phyloP scores from a whole-genome alignment of 2,797 vertebrate species.

The Eptatretus atami region DNA sequence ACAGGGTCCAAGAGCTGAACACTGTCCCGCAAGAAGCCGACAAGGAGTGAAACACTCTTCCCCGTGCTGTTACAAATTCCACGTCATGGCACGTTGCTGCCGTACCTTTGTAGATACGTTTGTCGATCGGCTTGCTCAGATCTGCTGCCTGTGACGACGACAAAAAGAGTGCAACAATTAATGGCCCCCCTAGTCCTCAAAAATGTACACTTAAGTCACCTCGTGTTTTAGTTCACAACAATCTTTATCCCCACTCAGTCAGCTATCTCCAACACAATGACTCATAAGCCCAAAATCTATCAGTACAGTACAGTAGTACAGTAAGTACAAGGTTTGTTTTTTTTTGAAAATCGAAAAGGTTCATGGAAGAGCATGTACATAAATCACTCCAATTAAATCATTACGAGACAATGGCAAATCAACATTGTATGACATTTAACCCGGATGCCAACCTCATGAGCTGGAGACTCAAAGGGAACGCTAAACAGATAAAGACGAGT shows the following conservation, averaged over 20 bases:
- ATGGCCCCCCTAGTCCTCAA: not conserved
- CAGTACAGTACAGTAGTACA: too few species aligned
- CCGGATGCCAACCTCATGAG: not conserved
- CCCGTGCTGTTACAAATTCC: constrained; percentile 83
- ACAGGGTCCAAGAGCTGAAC: constrained; percentile 95
- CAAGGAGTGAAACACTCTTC: constrained; percentile 73
- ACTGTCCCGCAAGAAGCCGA: constrained; percentile 91
- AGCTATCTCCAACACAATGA: too few species aligned
- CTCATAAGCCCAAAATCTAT: too few species aligned
- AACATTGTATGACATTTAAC: too few species aligned
- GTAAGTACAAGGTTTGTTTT: too few species aligned
- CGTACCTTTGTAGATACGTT: constrained; percentile 98
- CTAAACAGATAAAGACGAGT: too few species aligned
- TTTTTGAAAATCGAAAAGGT: too few species aligned
- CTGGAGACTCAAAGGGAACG: too few species aligned
- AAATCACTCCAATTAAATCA: too few species aligned
- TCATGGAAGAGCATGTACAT: too few species aligned
- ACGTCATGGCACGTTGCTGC: constrained; percentile 97
- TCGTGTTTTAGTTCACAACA: not conserved
- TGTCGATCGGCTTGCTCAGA: constrained; percentile 93
- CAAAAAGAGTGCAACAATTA: not conserved
- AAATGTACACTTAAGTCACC: not conserved
- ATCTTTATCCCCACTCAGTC: not conserved
- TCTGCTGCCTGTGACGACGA: constrained; percentile 43
- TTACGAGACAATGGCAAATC: too few species aligned